Evolutionary conservation across 2,113 vertebrate species (phyloP), one percentile per base, ranked within the genome.

Genomic region (Patagioenas fasciata): DNA sequence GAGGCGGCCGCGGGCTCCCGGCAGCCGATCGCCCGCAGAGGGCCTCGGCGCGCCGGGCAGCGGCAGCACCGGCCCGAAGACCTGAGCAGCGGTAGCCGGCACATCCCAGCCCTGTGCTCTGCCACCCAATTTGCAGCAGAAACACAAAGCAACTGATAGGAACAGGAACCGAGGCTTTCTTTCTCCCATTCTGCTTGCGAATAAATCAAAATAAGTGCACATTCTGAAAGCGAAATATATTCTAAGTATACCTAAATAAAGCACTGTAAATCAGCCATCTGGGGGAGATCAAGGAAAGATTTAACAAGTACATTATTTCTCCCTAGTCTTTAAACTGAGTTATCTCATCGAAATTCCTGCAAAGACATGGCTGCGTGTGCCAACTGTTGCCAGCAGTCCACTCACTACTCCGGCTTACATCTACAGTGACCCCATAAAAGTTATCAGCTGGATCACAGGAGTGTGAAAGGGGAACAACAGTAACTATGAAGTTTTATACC

Each of bases 41-140:
- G 91, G 88, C 73, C 14, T 70, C 57, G 70, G n/a, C 3, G 87
- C 29, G 6, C 87, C 75, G 50, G 62, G 23, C 13, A 66, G 73
- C 61, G 48, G 48, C 13, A 20, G 34, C 20, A 4, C 20, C 26
- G 11, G 11, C 14, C 79, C 57, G 70, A 29, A 2, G 87, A 25
- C 5, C 81, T 70, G 50, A 56, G 23, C 13, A 66, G 73, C 61
- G 48, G 48, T 11, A 20, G 34, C 61, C 17, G 25, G 36, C 21
- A 5, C 20, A 0, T 7, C 44, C 53, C 78, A 1, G 73, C 15
- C 25, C 1, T 28, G 34, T 10, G 5, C 47, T 1, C 31, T 0
- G n/a, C 20, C 48, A 2, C 28, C 38, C 3, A 6, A 19, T 6
- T 2, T 17, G 64, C 32, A 1, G 23, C 50, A 21, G 40, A 15